Conservation (phyloP, 2,113 vertebrate species). For the Mionectes macconnelli region DNA sequence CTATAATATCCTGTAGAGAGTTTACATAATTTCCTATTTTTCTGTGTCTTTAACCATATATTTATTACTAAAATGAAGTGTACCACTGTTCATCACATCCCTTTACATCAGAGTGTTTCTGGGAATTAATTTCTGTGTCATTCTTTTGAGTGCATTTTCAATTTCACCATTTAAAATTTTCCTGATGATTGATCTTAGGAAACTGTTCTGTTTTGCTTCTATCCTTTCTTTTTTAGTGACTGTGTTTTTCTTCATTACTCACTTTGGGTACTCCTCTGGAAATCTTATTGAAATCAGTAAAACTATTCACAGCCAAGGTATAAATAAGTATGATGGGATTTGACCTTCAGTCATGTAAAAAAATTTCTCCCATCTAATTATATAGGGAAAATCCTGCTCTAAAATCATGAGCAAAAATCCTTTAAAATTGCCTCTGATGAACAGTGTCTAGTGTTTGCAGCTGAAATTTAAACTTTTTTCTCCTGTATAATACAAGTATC, state of each 20-base stretch:
- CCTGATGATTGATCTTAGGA: background rate
- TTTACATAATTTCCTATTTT: background rate
- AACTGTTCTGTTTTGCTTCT: background rate
- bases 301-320: conserved; percentile 28
- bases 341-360: background rate
- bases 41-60: background rate
- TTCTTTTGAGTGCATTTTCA: background rate
- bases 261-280: background rate
- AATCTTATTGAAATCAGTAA: background rate
- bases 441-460: background rate
- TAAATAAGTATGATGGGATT: background rate
- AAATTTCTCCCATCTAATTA: background rate
- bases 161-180: background rate
- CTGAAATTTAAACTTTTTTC: background rate
- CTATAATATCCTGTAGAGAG: background rate
- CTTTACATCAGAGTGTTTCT: background rate
- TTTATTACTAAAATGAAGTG: background rate
- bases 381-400: background rate
- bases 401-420: background rate
- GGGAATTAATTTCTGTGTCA: background rate
- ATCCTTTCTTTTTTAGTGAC: background rate
- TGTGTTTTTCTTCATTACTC: background rate
- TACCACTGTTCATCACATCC: background rate
- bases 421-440: background rate
- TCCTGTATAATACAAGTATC: background rate